A percentile compares a stretch with the other conserved stretches of the same genome.
phyloP scores from a whole-genome alignment of 1,140 invertebrate species.

The Metopolophium dirhodum region DNA sequence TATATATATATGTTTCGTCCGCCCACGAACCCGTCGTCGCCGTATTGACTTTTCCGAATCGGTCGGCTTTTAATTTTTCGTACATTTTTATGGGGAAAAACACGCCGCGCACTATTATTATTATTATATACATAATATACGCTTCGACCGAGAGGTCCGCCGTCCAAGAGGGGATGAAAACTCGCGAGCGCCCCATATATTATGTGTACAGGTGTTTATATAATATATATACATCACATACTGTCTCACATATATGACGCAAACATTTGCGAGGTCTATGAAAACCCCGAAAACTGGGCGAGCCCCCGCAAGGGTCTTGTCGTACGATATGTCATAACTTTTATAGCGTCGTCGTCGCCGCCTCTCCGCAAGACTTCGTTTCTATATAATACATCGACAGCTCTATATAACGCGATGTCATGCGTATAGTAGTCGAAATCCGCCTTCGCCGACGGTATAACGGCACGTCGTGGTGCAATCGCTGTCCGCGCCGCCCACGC shows the following conservation, averaged over 20 bases:
- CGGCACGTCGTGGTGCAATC: neutral
- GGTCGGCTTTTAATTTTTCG: neutral
- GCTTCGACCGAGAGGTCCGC: neutral
- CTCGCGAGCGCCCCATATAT: neutral
- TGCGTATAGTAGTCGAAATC: neutral
- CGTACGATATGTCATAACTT: neutral
- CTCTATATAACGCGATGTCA: neutral
- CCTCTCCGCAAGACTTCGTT: neutral
- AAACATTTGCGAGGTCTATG: neutral
- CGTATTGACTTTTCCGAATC: slow-evolving; percentile 25
- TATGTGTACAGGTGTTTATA: no score
- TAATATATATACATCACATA: no score
- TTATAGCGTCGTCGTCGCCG: neutral
- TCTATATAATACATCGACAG: neutral
- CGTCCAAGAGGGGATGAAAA: neutral
- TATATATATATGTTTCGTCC: neutral
- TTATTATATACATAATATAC: no score
- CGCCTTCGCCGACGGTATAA: neutral
- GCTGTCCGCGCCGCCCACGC: neutral
- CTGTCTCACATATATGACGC: no score
- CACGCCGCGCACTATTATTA: no score
- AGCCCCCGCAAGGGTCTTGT: neutral
- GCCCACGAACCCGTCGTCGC: neutral
- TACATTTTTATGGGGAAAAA: neutral
- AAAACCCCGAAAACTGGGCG: neutral